Evolutionary conservation across 2,888 invertebrate species (phyloP), one percentile per base, ranked within the genome.

Genomic region (Cephus sareptanus): DNA sequence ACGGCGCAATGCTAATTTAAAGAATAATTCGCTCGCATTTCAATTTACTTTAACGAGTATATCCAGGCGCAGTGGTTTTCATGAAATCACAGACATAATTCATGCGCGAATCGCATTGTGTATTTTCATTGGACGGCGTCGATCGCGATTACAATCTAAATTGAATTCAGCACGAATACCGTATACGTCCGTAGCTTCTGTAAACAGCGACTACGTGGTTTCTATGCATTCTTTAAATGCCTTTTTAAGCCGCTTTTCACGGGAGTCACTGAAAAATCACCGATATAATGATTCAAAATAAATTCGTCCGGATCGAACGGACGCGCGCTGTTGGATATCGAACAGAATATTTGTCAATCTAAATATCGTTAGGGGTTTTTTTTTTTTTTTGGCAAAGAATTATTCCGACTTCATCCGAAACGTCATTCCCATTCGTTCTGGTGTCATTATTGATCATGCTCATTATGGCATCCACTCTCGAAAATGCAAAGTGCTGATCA

Each of bases 61-160:
- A 15, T 40, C 40, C 40, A 6, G 15, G 15, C 13, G 40, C 15
- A 40, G 40, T 40, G 15, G 15, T 40, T 15, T 40, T 40, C 40
- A 40, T 15, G 40, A 40, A 40, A 40, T 40, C 40, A 15, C 6
- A 15, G 40, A 15, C 40, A 83, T 83, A 81, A 83, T 78, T 83
- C 78, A 81, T 78, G 79, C 75, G 76, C 76, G 77, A 78, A 77
- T 79, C 78, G 78, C 79, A 80, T n/a, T 82, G 81, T 76, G 82
- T 86, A 85, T 86, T 87, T 87, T 87, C 85, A 85, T 86, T 88
- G 83, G 81, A 79, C 77, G 37, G 76, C 82, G 80, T 79, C 84
- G 82, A 85, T 87, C 83, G 84, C 89, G 90, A 90, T 90, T 85
- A 81, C 80, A 85, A 90, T 90, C 90, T 90, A 89, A 89, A 90